Evolutionary conservation across 2,888 invertebrate species (phyloP).

Genomic region (Nomada goodeniana): DNA sequence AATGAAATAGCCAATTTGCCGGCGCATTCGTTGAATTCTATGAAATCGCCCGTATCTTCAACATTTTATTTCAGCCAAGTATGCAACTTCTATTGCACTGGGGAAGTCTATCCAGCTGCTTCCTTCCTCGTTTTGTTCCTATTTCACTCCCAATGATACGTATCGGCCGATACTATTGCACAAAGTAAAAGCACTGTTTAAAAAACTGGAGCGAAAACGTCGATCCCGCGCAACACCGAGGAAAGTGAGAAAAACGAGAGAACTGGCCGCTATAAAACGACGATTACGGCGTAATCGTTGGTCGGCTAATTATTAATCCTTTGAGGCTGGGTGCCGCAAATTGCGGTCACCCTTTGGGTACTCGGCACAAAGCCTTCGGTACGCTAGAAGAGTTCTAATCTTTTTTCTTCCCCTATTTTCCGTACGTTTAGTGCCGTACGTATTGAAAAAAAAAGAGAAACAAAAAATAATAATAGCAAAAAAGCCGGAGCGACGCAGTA

Average conservation of each 20-base stretch:
- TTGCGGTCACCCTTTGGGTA: conserved; percentile 27
- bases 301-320: conserved; percentile 42
- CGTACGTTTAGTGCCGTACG: background rate
- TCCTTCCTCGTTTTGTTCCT: background rate
- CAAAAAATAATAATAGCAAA: background rate
- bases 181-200: background rate
- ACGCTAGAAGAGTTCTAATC: conserved; percentile 10
- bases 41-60: no score
- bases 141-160: background rate
- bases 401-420: background rate
- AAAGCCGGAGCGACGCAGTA: background rate
- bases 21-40: no score
- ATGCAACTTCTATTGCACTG: background rate
- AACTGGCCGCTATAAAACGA: background rate
- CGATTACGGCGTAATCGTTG: conserved; percentile 30
- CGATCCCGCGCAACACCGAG: background rate
- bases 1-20: no score
- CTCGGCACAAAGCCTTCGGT: conserved; percentile 15
- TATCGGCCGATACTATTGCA: conserved; percentile 1
- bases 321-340: conserved; percentile 24
- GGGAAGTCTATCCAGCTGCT: background rate
- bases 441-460: conserved; percentile 11
- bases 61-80: no score
- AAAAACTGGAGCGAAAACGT: conserved; percentile 25
- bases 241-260: background rate